Conservation (phyloP, 2,888 invertebrate species). For the Piscicola geometra region DNA sequence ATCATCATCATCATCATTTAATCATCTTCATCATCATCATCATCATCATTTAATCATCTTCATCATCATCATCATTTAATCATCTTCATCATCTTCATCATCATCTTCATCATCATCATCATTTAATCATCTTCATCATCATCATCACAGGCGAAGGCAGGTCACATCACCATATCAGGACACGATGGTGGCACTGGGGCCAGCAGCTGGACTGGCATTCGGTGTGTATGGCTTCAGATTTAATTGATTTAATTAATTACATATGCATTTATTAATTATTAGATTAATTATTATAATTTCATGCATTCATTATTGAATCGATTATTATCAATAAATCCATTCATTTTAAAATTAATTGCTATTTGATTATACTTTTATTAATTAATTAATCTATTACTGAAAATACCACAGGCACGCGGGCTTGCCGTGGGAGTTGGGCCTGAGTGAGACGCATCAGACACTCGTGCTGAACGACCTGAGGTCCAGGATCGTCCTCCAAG, state of each 20-base stretch:
- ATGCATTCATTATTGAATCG: too few species aligned
- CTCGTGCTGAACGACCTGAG: slow-evolving; percentile 84
- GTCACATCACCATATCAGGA: slow-evolving; percentile 95
- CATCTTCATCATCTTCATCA: too few species aligned
- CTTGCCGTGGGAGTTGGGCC: slow-evolving; percentile 94
- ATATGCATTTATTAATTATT: neutral
- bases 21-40: too few species aligned
- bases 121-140: neutral
- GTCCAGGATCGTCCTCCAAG: slow-evolving; percentile 88
- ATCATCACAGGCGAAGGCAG: slow-evolving; percentile 77
- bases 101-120: neutral
- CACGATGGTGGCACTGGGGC: slow-evolving; percentile 99
- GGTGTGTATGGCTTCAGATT: neutral
- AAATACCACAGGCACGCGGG: slow-evolving; percentile 73
- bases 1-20: too few species aligned
- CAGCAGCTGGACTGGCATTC: slow-evolving; percentile 95
- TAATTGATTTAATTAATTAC: neutral
- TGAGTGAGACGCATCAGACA: slow-evolving; percentile 97
- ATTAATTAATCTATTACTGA: neutral
- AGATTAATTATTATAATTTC: too few species aligned
- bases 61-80: too few species aligned
- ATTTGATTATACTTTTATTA: too few species aligned
- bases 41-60: too few species aligned
- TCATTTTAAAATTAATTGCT: too few species aligned
- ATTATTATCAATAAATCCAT: too few species aligned